These are phyloP conservation scores for Polyommatus iphigenia DNA, from an alignment of 2,888 invertebrate genomes.

Conservation along the genomic window DNA sequence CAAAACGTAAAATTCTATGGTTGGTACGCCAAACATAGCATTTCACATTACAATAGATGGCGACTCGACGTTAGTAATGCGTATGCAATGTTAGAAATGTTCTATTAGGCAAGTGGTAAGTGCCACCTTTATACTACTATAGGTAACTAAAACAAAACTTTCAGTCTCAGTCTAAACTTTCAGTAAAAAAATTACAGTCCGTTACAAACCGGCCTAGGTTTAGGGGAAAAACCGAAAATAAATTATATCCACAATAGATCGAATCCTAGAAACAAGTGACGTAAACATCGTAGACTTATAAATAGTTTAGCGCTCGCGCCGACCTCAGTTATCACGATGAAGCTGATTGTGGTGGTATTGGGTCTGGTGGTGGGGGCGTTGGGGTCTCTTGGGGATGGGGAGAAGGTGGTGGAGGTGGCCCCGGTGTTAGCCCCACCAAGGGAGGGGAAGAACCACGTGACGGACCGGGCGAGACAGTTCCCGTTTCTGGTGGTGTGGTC, in stretches of 20 bases:
- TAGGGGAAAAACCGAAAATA: slow-evolving; percentile 3
- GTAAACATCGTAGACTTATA: slow-evolving; percentile 64
- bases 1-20: too few species aligned
- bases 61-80: too few species aligned
- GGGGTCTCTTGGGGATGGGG: slow-evolving; percentile 60
- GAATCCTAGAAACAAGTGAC: slow-evolving; percentile 46
- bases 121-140: too few species aligned
- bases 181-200: too few species aligned
- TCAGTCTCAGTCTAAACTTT: too few species aligned
- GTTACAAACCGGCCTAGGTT: too few species aligned
- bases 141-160: too few species aligned
- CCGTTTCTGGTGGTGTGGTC: slow-evolving; percentile 67
- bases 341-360: slow-evolving; percentile 61
- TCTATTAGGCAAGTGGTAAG: too few species aligned
- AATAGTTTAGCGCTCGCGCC: slow-evolving; percentile 67
- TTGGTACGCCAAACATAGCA: too few species aligned
- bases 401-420: slow-evolving; percentile 63
- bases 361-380: slow-evolving; percentile 55
- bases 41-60: too few species aligned
- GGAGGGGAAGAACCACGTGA: slow-evolving; percentile 59
- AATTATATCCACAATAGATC: background rate
- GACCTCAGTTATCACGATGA: slow-evolving; percentile 71
- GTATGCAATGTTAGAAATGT: too few species aligned
- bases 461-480: slow-evolving; percentile 67
- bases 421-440: slow-evolving; percentile 70